Conservation (phyloP, 2,113 vertebrate genomes). For the Phyllopteryx taeniolatus region DNA sequence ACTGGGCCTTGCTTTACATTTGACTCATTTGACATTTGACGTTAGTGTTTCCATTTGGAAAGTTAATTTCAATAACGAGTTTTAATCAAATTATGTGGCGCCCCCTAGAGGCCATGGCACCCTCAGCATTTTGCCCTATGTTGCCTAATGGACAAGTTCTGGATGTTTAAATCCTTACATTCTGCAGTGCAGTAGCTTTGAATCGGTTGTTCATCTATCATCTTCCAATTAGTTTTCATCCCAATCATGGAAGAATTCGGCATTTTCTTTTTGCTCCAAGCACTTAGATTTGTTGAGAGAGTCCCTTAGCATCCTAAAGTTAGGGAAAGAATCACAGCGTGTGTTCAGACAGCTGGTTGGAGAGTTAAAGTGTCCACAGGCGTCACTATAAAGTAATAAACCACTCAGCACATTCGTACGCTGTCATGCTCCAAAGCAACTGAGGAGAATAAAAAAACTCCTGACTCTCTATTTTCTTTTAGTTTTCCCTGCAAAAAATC, state of each 20-base stretch:
- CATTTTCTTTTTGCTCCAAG: not conserved
- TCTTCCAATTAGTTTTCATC: not conserved
- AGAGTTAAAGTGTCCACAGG: slow-evolving; percentile 30
- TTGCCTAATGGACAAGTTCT: too few relatives aligned
- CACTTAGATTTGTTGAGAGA: not conserved
- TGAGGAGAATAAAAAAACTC: slow-evolving; percentile 28
- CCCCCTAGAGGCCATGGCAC: too few relatives aligned
- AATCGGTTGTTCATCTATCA: not conserved
- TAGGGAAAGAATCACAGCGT: slow-evolving; percentile 12
- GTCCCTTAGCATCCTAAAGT: not conserved
- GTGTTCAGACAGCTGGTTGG: slow-evolving; percentile 38
- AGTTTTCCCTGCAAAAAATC: slow-evolving; percentile 13
- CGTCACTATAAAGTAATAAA: slow-evolving; percentile 32
- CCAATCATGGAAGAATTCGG: not conserved
- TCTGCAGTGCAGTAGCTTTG: not conserved
- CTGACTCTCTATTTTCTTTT: not conserved
- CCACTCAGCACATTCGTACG: slow-evolving; percentile 26
- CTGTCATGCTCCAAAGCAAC: slow-evolving; percentile 35
- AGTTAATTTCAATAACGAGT: too few relatives aligned
- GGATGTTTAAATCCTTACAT: not conserved
- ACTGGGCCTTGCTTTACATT: too few relatives aligned
- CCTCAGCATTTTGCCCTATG: too few relatives aligned
- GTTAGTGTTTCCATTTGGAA: too few relatives aligned
- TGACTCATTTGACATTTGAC: too few relatives aligned
- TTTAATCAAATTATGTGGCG: too few relatives aligned